Base-by-base conservation (phyloP, 2,888 invertebrate species). In the Hypercompe scribonia region DNA sequence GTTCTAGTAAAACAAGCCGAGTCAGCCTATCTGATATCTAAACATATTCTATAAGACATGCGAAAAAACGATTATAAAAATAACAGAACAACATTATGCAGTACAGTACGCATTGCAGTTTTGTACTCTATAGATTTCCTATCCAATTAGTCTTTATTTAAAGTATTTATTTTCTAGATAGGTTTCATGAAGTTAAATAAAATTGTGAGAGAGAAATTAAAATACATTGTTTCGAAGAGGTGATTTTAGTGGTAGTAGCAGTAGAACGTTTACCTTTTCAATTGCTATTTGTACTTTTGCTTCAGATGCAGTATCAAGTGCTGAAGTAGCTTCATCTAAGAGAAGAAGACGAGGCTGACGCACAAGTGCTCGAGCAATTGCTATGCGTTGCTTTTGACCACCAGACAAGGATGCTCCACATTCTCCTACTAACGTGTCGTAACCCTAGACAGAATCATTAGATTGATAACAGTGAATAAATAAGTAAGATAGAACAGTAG, bases 361-460 rank as follows among this genome's bases (percentile, higher is more conserved):
- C 24, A 97, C 90, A 21, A 97, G 90, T 0, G 97, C 97, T 76
- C 97, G 90, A 0, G 97, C 97, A 71, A 97, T 97, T 11, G 97
- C 97, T 72, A 97, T 96, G 71, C 97, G 92, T 87, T 97, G 97
- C 85, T 97, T 97, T 89, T 97, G 97, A 3, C 97, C 97, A 13
- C 97, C 97, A 31, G 97, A 97, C 42, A 97, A 87, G 73, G 97
- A 97, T 0, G 97, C 96, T 4, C 97, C 90, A 18, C 87, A 84
- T 70, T 89, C 86, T 11, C 90, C 90, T 24, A 90, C 88, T 36
- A 86, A 70, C 10, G 96, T 96, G 85, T 98, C 97, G 82, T 98
- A 92, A 0, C 98, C 98, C 87, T 97, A 96, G 28, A 7, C 31
- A 69, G 10, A 28, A 11, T 11, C 21, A 11, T 39, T 58, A 39